Base-by-base conservation (phyloP, 2,113 vertebrate genomes). In the Cheirogaleus medius region DNA sequence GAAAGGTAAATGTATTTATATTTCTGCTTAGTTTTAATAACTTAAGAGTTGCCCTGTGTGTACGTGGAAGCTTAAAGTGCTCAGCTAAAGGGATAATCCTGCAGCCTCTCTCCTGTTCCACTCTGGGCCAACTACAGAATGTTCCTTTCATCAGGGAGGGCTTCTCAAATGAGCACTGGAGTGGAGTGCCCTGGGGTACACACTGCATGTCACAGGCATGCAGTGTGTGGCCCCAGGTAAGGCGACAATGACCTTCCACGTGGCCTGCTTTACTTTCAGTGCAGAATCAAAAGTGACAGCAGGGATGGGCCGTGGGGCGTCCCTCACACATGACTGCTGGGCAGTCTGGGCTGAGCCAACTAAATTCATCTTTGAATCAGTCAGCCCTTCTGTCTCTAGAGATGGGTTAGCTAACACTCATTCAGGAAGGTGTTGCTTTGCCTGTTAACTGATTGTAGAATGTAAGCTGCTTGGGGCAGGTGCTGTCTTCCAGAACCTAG, bases 1-100 rank as follows among this genome's bases (percentile, higher is more conserved):
- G 98, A 99, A 99, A 99, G 99, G 99, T 99, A 96, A 98, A 95
- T 93, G 15, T 23, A 5, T 81, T 98, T 94, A 32, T 52, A 7
- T 20, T 54, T 87, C 39, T 81, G 15, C 54, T 58, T 77, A 1
- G 34, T 25, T 64, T 66, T 14, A 27, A 1, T 64, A 37, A 29
- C 8, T 21, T 23, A 29, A 15, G 1, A 34, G 13, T n/a, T 32
- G 25, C 54, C 58, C 52, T 54, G 6, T 42, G 21, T 52, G 8
- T 20, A 20, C 81, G 32, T 92, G 4, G 17, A 10, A 47, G n/a
- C 21, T 63, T 9, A 2, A 1, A 5, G 14, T 11, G 25, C 42
- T 69, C 12, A 6, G 8, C 20, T 27, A 56, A 37, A 14, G 37
- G 49, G n/a, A 11, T 11, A 20, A 12, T 2, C 47, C 34, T 20